These are phyloP conservation scores for Plutella xylostella DNA, from an alignment of 2,888 invertebrate genomes.

Conservation along the genomic window DNA sequence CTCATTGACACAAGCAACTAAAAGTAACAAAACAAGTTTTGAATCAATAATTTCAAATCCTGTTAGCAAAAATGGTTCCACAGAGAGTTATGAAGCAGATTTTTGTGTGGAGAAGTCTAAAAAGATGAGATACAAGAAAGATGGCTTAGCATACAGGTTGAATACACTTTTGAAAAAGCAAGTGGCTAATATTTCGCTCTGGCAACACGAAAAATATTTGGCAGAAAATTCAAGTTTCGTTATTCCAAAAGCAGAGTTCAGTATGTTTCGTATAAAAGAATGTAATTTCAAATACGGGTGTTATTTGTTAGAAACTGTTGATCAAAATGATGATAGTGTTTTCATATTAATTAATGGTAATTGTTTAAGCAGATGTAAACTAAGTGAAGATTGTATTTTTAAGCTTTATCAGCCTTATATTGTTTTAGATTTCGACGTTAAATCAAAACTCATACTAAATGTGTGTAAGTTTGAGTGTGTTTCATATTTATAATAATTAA, in stretches of 20 bases:
- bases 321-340: conserved; percentile 30
- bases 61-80: conserved; percentile 6
- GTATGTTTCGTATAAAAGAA: conserved; percentile 35
- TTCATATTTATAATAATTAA: conserved; percentile 5
- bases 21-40: conserved; percentile 17
- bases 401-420: conserved; percentile 47
- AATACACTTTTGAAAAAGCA: conserved; percentile 53
- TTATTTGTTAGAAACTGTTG: conserved; percentile 32
- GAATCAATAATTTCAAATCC: conserved; percentile 18
- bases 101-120: conserved; percentile 25
- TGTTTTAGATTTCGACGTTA: conserved; percentile 24
- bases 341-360: conserved; percentile 40
- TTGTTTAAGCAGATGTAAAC: conserved; percentile 28
- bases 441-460: conserved; percentile 40
- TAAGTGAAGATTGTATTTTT: conserved; percentile 28
- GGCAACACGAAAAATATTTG: conserved; percentile 66
- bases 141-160: conserved; percentile 52
- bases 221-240: conserved; percentile 51
- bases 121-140: conserved; percentile 52
- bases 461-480: conserved; percentile 50
- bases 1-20: conserved; percentile 25
- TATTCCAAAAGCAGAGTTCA: conserved; percentile 40
- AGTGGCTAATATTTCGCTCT: conserved; percentile 50
- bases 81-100: conserved; percentile 16
- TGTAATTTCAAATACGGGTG: conserved; percentile 39